Evolutionary conservation across 2,888 invertebrate genomes (phyloP).

Genomic region (Drosophila conformis): DNA sequence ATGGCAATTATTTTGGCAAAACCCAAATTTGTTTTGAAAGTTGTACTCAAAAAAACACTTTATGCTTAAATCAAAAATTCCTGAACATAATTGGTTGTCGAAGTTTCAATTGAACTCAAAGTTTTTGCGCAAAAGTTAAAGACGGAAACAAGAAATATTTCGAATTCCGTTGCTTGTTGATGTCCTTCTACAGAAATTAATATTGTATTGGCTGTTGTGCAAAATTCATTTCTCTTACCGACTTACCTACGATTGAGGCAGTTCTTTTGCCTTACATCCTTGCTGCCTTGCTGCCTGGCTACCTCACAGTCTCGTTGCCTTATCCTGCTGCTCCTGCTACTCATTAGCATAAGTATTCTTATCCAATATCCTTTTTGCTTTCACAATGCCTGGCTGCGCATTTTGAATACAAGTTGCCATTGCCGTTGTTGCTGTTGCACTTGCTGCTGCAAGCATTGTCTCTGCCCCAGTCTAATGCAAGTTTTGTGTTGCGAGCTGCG

Average conservation of each 20-base stretch:
- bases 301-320: background rate
- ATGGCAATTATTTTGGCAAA: background rate
- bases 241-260: slow-evolving; percentile 17
- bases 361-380: slow-evolving; percentile 48
- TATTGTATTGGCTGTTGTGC: slow-evolving; percentile 22
- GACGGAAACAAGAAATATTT: slow-evolving; percentile 14
- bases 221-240: slow-evolving; percentile 1
- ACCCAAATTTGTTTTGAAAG: slow-evolving; percentile 2
- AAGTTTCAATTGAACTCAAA: slow-evolving; percentile 19
- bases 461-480: slow-evolving; percentile 59
- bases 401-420: slow-evolving; percentile 46
- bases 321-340: slow-evolving; percentile 22
- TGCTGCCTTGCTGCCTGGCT: background rate
- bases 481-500: slow-evolving; percentile 58
- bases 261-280: slow-evolving; percentile 2
- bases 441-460: background rate
- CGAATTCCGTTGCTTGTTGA: slow-evolving; percentile 12
- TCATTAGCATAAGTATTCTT: slow-evolving; percentile 68
- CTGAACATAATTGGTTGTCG: slow-evolving; percentile 14
- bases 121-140: slow-evolving; percentile 5
- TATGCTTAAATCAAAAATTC: slow-evolving; percentile 16
- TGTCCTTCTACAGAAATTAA: slow-evolving; percentile 6
- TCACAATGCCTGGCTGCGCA: slow-evolving; percentile 32
- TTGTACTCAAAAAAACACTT: slow-evolving; percentile 3
- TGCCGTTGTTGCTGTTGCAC: slow-evolving; percentile 8